Percentiles rank a stretch among this genome's conserved stretches.
These are phyloP conservation scores for Microtus obscurus DNA, from an alignment of 2,797 vertebrate genomes.

Conservation along the genomic window DNA sequence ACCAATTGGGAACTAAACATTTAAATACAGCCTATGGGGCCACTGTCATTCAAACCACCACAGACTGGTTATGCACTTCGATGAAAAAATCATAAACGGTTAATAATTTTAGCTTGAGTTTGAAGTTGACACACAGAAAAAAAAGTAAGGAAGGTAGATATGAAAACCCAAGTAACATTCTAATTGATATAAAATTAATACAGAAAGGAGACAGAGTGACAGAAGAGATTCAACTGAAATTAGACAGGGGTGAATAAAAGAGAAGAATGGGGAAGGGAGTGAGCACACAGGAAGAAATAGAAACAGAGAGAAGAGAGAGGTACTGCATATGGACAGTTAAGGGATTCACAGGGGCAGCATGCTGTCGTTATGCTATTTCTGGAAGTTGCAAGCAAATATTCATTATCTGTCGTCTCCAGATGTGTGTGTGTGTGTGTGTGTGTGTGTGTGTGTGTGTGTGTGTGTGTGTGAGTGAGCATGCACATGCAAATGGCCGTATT, in stretches of 20 bases:
- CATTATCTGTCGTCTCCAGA: neutral
- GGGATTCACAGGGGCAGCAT: neutral
- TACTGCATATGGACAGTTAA: neutral
- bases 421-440: too few species aligned
- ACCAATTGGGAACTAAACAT: too few species aligned
- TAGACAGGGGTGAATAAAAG: too few species aligned
- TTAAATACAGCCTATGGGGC: neutral
- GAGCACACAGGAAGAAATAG: neutral
- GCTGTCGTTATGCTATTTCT: neutral
- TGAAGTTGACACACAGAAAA: neutral
- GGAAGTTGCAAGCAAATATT: neutral
- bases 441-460: neutral
- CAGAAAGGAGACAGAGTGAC: neutral
- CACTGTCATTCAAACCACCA: too few species aligned
- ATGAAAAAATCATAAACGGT: slow-evolving; percentile 41
- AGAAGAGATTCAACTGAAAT: neutral
- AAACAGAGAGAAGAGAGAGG: neutral
- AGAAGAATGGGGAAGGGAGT: too few species aligned
- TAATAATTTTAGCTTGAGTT: neutral
- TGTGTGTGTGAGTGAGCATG: neutral
- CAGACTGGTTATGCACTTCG: neutral
- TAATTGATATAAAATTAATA: neutral
- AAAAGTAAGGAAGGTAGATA: neutral
- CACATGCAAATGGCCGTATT: too few species aligned
- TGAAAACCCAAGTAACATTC: neutral